Percentiles rank a stretch among this genome's conserved stretches.
Evolutionary conservation across 2,797 vertebrate species (phyloP).

Genomic region (Scyliorhinus canicula): DNA sequence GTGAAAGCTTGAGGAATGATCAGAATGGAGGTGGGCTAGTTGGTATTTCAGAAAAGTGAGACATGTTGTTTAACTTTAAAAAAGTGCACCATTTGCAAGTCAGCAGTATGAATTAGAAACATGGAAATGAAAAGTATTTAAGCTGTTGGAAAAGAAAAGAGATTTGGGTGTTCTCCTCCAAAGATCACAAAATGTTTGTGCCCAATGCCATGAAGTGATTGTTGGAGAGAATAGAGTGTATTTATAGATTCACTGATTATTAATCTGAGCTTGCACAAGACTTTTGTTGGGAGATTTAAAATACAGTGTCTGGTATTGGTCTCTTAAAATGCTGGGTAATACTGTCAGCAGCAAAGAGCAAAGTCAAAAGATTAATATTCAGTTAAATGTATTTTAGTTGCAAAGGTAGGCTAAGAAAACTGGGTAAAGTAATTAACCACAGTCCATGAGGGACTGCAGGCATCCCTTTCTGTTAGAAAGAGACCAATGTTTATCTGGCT

Average conservation of each 20-base stretch:
- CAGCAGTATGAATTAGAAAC: not conserved
- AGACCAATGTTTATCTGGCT: too few species aligned
- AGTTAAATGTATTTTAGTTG: not conserved
- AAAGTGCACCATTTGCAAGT: not conserved
- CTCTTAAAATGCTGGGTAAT: not conserved
- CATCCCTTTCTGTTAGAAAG: not conserved
- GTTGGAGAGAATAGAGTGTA: not conserved
- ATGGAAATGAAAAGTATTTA: not conserved
- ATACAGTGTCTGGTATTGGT: not conserved
- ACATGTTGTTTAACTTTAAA: not conserved
- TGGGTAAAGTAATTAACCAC: too few species aligned
- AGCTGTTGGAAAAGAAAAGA: not conserved
- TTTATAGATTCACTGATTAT: not conserved
- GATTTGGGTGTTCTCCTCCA: not conserved
- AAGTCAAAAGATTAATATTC: not conserved
- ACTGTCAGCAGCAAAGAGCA: not conserved
- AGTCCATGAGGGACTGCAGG: too few species aligned
- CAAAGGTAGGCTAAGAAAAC: too few species aligned
- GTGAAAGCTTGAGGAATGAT: not conserved
- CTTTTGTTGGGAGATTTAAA: not conserved
- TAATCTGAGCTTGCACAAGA: not conserved
- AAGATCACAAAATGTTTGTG: not conserved
- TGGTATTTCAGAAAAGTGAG: not conserved
- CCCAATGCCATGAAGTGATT: not conserved
- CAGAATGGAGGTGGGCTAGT: not conserved